Percentiles rank a stretch among this genome's conserved stretches.
Evolutionary conservation across 2,888 invertebrate species (phyloP).

Genomic region (Drosophila antonietae): DNA sequence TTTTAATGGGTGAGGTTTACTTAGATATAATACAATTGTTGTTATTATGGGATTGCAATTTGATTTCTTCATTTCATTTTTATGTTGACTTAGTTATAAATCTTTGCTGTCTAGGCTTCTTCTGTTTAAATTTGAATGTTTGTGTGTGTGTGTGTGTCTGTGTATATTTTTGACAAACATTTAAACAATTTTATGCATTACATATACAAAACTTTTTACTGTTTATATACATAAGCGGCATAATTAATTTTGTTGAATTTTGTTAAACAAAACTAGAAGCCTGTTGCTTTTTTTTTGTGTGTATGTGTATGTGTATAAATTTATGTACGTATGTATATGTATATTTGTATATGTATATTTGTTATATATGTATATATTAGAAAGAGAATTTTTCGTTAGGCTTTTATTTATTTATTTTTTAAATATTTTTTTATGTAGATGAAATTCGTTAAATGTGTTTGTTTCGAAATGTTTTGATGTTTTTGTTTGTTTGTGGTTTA

Average conservation of each 20-base stretch:
- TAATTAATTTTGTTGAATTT: conserved; percentile 27
- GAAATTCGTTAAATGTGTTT: conserved; percentile 67
- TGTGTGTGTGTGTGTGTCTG: conserved; percentile 35
- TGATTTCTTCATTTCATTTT: conserved; percentile 24
- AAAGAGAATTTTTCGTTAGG: conserved; percentile 63
- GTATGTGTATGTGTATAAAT: not conserved
- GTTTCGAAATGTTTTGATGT: conserved; percentile 23
- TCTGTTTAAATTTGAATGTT: conserved; percentile 49
- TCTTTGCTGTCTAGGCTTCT: conserved; percentile 11
- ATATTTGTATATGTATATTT: conserved; percentile 9
- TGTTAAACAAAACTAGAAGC: conserved; percentile 61
- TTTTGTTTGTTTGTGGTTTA: conserved; percentile 33
- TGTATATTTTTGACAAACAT: conserved; percentile 30
- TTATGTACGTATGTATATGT: not conserved
- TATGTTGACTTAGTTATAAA: conserved; percentile 30
- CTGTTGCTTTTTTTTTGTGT: not conserved
- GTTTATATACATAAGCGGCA: conserved; percentile 24
- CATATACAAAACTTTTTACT: conserved; percentile 29
- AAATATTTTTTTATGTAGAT: conserved; percentile 33
- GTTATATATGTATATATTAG: conserved; percentile 38
- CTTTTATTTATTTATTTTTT: conserved; percentile 38
- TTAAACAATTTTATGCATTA: conserved; percentile 10
- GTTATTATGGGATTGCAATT: conserved; percentile 50
- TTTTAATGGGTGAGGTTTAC: conserved; percentile 25
- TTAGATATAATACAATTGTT: conserved; percentile 79